A percentile compares a stretch with the other conserved stretches of the same genome.
Conservation (phyloP, 2,888 invertebrate genomes). For the Megastigmus dorsalis region DNA sequence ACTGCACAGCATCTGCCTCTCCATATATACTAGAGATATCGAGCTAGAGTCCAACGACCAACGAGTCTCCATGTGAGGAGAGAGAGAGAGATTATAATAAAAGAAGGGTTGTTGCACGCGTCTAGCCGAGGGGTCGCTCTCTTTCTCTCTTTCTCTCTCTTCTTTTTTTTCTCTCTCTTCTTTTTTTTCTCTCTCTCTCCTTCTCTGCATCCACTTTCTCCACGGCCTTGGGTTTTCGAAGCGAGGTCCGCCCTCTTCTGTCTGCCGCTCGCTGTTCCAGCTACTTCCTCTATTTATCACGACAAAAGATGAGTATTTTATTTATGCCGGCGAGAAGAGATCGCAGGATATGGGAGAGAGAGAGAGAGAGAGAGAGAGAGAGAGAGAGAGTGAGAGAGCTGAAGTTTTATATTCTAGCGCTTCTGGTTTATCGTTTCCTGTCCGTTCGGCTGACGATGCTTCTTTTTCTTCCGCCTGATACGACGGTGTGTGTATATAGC, state of each 20-base stretch:
- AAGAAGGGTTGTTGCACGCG: slow-evolving; percentile 18
- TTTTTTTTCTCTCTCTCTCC: not conserved
- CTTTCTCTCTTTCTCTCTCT: not conserved
- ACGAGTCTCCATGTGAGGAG: too few species aligned
- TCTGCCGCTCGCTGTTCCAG: not conserved
- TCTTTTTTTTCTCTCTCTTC: too few species aligned
- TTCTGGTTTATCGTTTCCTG: not conserved
- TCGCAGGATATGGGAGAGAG: too few species aligned
- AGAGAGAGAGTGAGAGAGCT: too few species aligned
- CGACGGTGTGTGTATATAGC: too few species aligned
- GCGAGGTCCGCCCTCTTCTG: not conserved
- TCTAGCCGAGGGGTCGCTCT: slow-evolving; percentile 14
- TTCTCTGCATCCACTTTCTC: too few species aligned
- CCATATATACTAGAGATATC: too few species aligned
- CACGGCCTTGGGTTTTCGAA: not conserved
- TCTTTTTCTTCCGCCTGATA: not conserved
- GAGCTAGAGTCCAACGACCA: too few species aligned
- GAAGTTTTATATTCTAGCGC: not conserved
- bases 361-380: too few species aligned
- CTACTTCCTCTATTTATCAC: not conserved
- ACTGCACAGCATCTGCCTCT: not conserved
- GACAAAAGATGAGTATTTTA: slow-evolving; percentile 3
- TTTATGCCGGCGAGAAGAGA: too few species aligned
- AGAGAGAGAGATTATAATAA: slow-evolving; percentile 4
- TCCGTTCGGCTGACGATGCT: too few species aligned